Conservation (phyloP, 2,888 invertebrate species). For the Aphidius colemani region DNA sequence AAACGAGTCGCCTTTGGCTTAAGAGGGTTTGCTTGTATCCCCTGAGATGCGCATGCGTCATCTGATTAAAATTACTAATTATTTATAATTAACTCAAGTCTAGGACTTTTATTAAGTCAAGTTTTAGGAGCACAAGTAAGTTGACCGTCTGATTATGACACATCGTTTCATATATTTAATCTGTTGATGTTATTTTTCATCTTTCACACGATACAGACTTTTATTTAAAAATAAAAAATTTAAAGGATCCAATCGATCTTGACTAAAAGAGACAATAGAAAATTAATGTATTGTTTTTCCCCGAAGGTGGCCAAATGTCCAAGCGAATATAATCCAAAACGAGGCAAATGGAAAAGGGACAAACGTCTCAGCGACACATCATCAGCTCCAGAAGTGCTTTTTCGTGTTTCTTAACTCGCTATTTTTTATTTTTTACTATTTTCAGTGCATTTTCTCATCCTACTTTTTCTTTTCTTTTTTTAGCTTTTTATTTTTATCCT, state of each 20-base stretch:
- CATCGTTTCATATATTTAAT: conserved; percentile 24
- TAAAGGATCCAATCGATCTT: conserved; percentile 42
- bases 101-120: too few species aligned
- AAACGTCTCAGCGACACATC: conserved; percentile 43
- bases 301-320: conserved; percentile 25
- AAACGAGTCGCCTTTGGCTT: conserved; percentile 45
- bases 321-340: conserved; percentile 10
- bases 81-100: conserved; percentile 59
- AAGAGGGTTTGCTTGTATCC: conserved; percentile 61
- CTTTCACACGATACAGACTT: neutral
- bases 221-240: neutral
- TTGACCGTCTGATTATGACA: conserved; percentile 61
- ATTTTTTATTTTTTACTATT: too few species aligned
- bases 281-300: conserved; percentile 55
- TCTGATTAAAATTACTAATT: conserved; percentile 62
- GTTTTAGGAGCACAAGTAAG: too few species aligned
- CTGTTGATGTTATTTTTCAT: neutral
- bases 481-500: too few species aligned
- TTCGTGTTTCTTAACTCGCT: conserved; percentile 58
- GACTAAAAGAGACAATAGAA: conserved; percentile 48
- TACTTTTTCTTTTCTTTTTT: too few species aligned
- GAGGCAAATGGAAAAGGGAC: conserved; percentile 29
- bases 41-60: conserved; percentile 61
- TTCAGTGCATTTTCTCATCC: too few species aligned
- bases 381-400: conserved; percentile 59